Evolutionary conservation across 2,888 invertebrate species (phyloP).

Genomic region (Acrobasis repandana): DNA sequence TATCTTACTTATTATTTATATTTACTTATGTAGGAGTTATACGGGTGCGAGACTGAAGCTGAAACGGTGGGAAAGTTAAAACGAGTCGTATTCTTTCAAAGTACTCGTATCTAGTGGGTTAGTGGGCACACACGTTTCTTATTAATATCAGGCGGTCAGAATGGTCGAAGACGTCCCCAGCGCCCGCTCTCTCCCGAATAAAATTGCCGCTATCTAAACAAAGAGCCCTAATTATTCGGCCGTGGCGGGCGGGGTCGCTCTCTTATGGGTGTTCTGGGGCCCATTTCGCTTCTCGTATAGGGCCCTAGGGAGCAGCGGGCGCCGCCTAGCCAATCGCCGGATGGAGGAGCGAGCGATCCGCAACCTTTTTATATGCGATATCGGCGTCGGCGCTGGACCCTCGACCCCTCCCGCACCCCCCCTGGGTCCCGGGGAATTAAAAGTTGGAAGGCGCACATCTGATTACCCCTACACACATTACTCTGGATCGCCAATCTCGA

Average conservation of each 20-base stretch:
- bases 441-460: constrained; percentile 76
- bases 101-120: constrained; percentile 41
- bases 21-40: constrained; percentile 29
- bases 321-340: constrained; percentile 86
- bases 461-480: constrained; percentile 78
- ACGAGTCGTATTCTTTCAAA: constrained; percentile 46
- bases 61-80: constrained; percentile 52
- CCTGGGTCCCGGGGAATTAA: constrained; percentile 69
- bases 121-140: constrained; percentile 76
- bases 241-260: constrained; percentile 86
- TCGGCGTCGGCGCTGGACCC: constrained; percentile 74
- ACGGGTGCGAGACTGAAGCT: constrained; percentile 36
- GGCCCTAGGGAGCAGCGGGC: constrained; percentile 83
- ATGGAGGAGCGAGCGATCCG: constrained; percentile 80
- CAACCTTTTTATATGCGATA: constrained; percentile 82
- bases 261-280: constrained; percentile 87
- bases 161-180: constrained; percentile 81
- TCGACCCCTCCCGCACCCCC: constrained; percentile 47
- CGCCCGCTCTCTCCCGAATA: constrained; percentile 82
- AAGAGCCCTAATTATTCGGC: constrained; percentile 86
- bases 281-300: constrained; percentile 86
- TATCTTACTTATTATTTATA: constrained; percentile 23
- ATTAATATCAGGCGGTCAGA: constrained; percentile 79
- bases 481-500: constrained; percentile 70
- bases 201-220: constrained; percentile 85